phyloP scores from a whole-genome alignment of 2,113 vertebrate genomes.

The Trematomus loennbergii region DNA sequence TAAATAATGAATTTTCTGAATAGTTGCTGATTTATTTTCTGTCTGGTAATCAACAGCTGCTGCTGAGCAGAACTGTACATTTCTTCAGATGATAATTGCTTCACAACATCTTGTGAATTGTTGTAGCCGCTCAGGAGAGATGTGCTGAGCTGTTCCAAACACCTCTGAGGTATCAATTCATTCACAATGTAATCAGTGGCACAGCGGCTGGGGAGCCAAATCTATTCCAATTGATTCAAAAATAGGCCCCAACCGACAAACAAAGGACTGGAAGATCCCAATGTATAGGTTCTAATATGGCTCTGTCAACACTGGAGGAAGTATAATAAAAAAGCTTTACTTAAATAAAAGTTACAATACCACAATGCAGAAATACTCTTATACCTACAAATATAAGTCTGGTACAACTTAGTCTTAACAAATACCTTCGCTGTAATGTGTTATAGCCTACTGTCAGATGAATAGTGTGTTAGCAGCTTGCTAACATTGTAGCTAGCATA shows the following conservation, averaged over 20 bases:
- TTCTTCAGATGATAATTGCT: not conserved
- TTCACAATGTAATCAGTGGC: not conserved
- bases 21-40: not conserved
- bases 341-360: no score
- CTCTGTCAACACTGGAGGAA: no score
- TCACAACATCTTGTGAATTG: not conserved
- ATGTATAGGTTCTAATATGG: no score
- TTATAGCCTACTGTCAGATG: not conserved
- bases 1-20: not conserved
- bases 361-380: no score
- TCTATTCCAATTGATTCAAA: not conserved
- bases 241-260: not conserved
- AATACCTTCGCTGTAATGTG: not conserved
- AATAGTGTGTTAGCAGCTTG: not conserved
- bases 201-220: not conserved
- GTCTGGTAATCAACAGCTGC: not conserved
- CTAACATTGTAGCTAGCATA: not conserved
- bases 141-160: conserved; percentile 11
- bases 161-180: conserved; percentile 8
- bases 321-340: no score
- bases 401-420: no score
- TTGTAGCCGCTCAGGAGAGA: not conserved
- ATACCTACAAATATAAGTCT: no score
- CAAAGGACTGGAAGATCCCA: not conserved
- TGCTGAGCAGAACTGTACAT: not conserved